A percentile compares a stretch with the other conserved stretches of the same genome.
These are phyloP conservation scores for Anser cygnoides DNA, from an alignment of 2,113 vertebrate species.

Conservation along the genomic window DNA sequence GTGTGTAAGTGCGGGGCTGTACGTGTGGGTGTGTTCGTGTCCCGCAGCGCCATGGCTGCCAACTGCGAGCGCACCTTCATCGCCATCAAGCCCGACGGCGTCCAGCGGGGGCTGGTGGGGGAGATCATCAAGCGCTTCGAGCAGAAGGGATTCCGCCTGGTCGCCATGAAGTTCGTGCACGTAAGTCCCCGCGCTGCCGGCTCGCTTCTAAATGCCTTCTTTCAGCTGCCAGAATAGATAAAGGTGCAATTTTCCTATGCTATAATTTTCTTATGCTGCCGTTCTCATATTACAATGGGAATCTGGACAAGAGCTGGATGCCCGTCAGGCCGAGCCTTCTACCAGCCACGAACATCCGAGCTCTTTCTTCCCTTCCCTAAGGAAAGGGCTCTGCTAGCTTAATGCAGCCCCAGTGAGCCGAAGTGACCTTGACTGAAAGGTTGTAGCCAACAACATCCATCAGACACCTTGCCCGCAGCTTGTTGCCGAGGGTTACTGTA, in stretches of 20 bases:
- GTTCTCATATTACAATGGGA: fast-evolving
- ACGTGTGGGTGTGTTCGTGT: too few species aligned
- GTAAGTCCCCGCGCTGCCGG: conserved; percentile 16
- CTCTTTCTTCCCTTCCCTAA: fast-evolving
- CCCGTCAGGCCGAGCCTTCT: fast-evolving
- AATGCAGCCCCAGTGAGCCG: not conserved
- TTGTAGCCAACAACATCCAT: fast-evolving
- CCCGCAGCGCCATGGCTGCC: conserved; percentile 41
- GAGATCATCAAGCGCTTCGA: conserved; percentile 86
- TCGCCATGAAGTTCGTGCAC: conserved; percentile 83
- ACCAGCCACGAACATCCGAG: fast-evolving
- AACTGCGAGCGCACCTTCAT: conserved; percentile 85
- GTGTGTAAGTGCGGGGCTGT: not conserved
- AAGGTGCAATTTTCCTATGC: fast-evolving
- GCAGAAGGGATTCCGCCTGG: conserved; percentile 83
- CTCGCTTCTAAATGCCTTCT: fast-evolving
- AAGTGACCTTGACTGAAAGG: not conserved
- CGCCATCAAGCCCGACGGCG: conserved; percentile 90
- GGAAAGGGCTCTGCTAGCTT: fast-evolving
- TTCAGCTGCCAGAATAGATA: fast-evolving
- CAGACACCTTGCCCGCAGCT: fast-evolving
- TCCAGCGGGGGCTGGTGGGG: conserved; percentile 86
- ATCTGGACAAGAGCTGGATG: fast-evolving
- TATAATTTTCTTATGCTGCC: fast-evolving
- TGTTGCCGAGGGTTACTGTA: not conserved